Evolutionary conservation across 2,888 invertebrate species (phyloP).

Genomic region (Drosophila flavopinicola): DNA sequence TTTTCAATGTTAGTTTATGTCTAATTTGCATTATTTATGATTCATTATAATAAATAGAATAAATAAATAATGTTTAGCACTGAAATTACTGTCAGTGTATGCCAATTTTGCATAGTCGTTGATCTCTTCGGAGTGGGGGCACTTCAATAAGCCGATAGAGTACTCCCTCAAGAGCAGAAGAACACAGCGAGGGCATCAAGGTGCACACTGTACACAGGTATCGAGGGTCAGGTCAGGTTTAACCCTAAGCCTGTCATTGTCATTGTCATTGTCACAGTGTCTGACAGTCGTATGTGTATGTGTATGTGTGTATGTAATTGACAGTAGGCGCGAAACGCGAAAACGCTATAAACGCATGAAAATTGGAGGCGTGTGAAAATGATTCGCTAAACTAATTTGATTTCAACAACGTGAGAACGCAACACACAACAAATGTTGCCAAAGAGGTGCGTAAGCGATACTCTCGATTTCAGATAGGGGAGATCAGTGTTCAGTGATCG

Average conservation of each 20-base stretch:
- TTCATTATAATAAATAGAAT: too few species aligned
- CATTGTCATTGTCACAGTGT: conserved; percentile 57
- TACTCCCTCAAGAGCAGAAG: background rate
- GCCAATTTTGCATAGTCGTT: conserved; percentile 38
- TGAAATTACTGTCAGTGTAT: conserved; percentile 16
- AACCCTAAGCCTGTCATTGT: conserved; percentile 52
- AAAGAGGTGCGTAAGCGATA: conserved; percentile 51
- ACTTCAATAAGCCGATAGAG: conserved; percentile 23
- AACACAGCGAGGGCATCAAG: background rate
- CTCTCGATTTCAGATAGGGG: conserved; percentile 15
- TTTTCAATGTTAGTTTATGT: too few species aligned
- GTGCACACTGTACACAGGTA: conserved; percentile 18
- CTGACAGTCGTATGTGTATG: conserved; percentile 27
- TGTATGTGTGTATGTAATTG: conserved; percentile 36
- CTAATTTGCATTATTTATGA: too few species aligned
- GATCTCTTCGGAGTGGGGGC: conserved; percentile 15
- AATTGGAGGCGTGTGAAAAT: conserved; percentile 62
- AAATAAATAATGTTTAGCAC: too few species aligned
- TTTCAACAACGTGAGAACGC: conserved; percentile 55
- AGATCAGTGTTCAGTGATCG: too few species aligned
- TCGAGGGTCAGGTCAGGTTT: conserved; percentile 22
- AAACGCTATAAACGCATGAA: conserved; percentile 43
- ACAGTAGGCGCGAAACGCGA: conserved; percentile 54
- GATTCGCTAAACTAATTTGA: conserved; percentile 52
- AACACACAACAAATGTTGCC: conserved; percentile 39